Conservation (phyloP, 2,113 vertebrate species). For the Megaleporinus macrocephalus region DNA sequence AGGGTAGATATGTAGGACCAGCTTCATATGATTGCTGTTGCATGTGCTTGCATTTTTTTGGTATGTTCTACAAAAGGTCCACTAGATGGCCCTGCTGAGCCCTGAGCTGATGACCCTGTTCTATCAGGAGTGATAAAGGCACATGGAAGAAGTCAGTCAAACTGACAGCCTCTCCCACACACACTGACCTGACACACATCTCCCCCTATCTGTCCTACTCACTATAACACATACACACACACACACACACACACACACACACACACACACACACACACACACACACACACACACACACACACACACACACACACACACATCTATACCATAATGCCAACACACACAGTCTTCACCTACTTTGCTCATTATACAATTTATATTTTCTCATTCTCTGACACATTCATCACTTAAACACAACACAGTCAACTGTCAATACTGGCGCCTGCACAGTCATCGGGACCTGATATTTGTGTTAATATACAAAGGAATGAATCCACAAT, state of each 20-base stretch:
- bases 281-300: conserved; percentile 10
- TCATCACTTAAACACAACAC: too few relatives aligned
- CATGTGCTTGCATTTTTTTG: neutral
- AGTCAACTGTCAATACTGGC: neutral
- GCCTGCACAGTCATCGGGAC: neutral
- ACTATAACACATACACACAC: conserved; percentile 63
- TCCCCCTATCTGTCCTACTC: conserved; percentile 70
- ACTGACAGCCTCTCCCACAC: conserved; percentile 75
- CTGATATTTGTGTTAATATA: too few relatives aligned
- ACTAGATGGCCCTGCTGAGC: conserved; percentile 70
- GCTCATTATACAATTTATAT: neutral
- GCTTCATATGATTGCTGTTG: too few relatives aligned
- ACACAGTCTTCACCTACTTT: conserved; percentile 22
- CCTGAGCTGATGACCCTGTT: conserved; percentile 70
- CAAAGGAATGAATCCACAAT: too few relatives aligned
- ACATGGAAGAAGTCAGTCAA: conserved; percentile 75
- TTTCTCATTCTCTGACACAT: too few relatives aligned
- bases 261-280: conserved; percentile 55
- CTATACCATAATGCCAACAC: conserved; percentile 58
- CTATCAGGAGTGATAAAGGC: conserved; percentile 74
- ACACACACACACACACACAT: neutral
- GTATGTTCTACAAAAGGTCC: conserved; percentile 28
- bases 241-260: conserved; percentile 2
- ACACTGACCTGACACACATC: conserved; percentile 51
- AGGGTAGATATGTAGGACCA: too few relatives aligned